Percentiles rank a stretch among this genome's conserved stretches.
Evolutionary conservation across 2,113 vertebrate genomes (phyloP).

Genomic region (Sminthopsis crassicaudata): DNA sequence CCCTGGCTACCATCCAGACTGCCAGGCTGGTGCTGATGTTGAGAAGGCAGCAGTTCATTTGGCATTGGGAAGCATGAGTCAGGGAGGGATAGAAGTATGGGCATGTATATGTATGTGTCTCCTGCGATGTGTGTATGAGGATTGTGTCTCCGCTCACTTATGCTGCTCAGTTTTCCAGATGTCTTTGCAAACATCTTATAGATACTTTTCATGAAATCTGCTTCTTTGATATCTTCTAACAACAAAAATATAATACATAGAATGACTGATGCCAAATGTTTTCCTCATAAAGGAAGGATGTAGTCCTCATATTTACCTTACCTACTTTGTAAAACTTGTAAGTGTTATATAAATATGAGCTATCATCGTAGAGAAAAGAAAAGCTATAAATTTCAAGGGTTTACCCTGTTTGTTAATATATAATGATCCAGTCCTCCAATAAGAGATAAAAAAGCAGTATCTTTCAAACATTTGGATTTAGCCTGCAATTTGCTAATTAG

Average conservation of each 20-base stretch:
- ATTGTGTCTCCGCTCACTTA: background rate
- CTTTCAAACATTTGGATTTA: conserved; percentile 54
- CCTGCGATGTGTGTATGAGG: background rate
- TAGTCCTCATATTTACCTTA: background rate
- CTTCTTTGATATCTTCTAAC: conserved; percentile 46
- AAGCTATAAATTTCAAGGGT: conserved; percentile 32
- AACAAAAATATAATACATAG: conserved; percentile 44
- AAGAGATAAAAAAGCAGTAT: conserved; percentile 27
- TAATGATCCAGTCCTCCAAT: conserved; percentile 54
- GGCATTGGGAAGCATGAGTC: background rate
- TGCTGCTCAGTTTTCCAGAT: background rate
- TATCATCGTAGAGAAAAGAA: conserved; percentile 14
- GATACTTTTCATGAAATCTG: conserved; percentile 26
- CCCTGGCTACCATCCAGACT: background rate
- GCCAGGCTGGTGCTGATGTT: background rate
- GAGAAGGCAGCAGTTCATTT: background rate
- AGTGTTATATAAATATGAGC: conserved; percentile 19
- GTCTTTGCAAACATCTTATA: conserved; percentile 31
- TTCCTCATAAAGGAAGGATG: background rate
- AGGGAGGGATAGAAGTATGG: background rate
- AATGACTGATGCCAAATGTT: background rate
- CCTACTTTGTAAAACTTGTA: background rate
- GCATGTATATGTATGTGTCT: background rate
- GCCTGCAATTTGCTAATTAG: conserved; percentile 69
- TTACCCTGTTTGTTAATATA: conserved; percentile 57